Percentiles rank a stretch among this genome's conserved stretches.
Conservation (phyloP, 1,140 invertebrate genomes). For the Drosophila nigromelanica region DNA sequence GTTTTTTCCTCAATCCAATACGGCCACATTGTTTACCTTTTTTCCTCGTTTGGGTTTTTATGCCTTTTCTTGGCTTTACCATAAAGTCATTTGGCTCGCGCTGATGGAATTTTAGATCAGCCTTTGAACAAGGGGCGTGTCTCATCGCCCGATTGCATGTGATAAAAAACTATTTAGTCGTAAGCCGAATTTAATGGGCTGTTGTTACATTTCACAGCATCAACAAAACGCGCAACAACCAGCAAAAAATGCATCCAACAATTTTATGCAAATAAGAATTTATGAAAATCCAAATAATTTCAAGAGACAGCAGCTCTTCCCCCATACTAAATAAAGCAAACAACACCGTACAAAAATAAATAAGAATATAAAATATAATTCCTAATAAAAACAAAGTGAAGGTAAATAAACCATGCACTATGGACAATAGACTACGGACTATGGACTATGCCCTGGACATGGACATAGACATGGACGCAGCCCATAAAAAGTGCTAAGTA, state of each 20-base stretch:
- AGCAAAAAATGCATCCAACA: constrained; percentile 12
- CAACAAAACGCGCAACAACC: constrained; percentile 8
- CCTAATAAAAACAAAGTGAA: constrained; percentile 50
- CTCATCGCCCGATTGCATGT: constrained; percentile 15
- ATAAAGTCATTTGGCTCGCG: constrained; percentile 60
- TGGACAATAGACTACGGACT: constrained; percentile 28
- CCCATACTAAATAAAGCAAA: constrained; percentile 53
- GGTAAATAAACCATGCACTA: constrained; percentile 70
- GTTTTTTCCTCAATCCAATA: constrained; percentile 43
- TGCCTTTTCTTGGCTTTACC: constrained; percentile 41
- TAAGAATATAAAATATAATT: constrained; percentile 38
- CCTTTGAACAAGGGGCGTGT: constrained; percentile 6
- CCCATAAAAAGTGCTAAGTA: constrained; percentile 81
- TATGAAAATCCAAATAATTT: constrained; percentile 77
- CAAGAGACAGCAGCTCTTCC: constrained; percentile 7
- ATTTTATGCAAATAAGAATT: constrained; percentile 75
- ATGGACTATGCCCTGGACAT: constrained; percentile 10
- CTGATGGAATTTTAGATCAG: constrained; percentile 72
- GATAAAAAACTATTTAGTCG: constrained; percentile 36
- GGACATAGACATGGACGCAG: constrained; percentile 22
- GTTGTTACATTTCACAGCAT: constrained; percentile 30
- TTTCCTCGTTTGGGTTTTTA: constrained; percentile 42
- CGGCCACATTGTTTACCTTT: constrained; percentile 47
- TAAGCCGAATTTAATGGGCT: constrained; percentile 66
- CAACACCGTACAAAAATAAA: constrained; percentile 25